These are phyloP conservation scores for Neogobius melanostomus DNA, from an alignment of 2,113 vertebrate species.

Conservation along the genomic window DNA sequence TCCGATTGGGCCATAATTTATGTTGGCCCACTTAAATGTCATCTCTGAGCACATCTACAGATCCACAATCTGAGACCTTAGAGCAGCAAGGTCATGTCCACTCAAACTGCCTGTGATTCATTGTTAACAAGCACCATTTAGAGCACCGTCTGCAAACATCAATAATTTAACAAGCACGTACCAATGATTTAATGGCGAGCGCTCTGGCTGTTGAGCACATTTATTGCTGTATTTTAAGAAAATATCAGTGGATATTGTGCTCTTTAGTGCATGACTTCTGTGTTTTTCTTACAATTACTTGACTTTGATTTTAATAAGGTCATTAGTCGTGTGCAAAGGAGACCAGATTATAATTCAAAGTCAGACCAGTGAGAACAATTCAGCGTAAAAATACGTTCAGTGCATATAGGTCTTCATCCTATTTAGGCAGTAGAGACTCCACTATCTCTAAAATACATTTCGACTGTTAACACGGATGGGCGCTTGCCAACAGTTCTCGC, in stretches of 20 bases:
- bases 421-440: background rate
- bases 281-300: slow-evolving; percentile 44
- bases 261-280: slow-evolving; percentile 24
- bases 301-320: slow-evolving; percentile 71
- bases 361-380: slow-evolving; percentile 65
- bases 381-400: slow-evolving; percentile 39
- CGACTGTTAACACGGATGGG: background rate
- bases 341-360: slow-evolving; percentile 67
- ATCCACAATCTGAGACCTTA: slow-evolving; percentile 38
- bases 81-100: slow-evolving; percentile 24
- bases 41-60: slow-evolving; percentile 18
- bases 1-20: slow-evolving; percentile 46
- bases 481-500: background rate
- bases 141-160: slow-evolving; percentile 15
- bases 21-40: slow-evolving; percentile 28
- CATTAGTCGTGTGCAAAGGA: slow-evolving; percentile 73
- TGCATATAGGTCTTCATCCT: slow-evolving; percentile 28
- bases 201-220: slow-evolving; percentile 29
- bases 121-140: slow-evolving; percentile 1
- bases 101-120: slow-evolving; percentile 12
- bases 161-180: slow-evolving; percentile 35
- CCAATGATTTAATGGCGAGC: slow-evolving; percentile 26
- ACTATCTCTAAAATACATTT: background rate
- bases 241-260: no score
- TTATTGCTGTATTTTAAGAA: slow-evolving; percentile 1